Base-by-base conservation (phyloP, 2,113 vertebrate genomes). In the Elephantulus edwardii region DNA sequence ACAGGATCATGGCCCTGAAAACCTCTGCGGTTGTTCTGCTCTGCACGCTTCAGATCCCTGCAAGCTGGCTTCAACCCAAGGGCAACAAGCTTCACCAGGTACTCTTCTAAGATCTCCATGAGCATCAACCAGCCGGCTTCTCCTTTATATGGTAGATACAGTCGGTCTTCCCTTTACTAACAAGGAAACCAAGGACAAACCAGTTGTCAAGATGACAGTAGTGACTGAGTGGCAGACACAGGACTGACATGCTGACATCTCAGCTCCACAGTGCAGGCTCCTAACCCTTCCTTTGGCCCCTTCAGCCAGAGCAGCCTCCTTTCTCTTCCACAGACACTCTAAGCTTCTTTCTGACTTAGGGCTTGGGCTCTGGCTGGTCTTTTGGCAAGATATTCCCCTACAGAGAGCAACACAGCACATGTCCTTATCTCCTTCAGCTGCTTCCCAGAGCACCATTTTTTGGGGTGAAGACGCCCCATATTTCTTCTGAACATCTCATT, bases 371-470 rank as follows among this genome's bases (percentile, higher is more conserved):
- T 24, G 28, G 62, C 35, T 38, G 5, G 20, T 60, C 40, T 58
- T 86, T 60, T 40, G 24, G 42, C 77, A 8, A 60, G 60, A 42
- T 17, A 81, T 12, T 60, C 71, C 38, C 58, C 64, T 6, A 3
- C 2, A 35, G 4, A 74, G n/a, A 28, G 2, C 17, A n/a, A 8
- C 33, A 20, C 0, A 16, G 58, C 40, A 70, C 20, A 17, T 26
- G 35, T 38, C 19, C 56, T 90, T 19, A 46, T 1, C 7, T n/a
- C 40, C 68, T 56, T 46, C 4, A 10, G 16, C 30, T 85, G 42
- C 79, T 50, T 58, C 30, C 64, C 64, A 71, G 48, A 76, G 40
- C 44, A 26, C 79, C 75, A 17, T 62, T 35, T 89, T 76, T 86
- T 5, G 10, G 48, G 70, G 17, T 30, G 22, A 52, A 14, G 2